Evolutionary conservation across 2,888 invertebrate genomes (phyloP), one percentile per base, ranked within the genome.

Genomic region (Eutolmus rufibarbis): DNA sequence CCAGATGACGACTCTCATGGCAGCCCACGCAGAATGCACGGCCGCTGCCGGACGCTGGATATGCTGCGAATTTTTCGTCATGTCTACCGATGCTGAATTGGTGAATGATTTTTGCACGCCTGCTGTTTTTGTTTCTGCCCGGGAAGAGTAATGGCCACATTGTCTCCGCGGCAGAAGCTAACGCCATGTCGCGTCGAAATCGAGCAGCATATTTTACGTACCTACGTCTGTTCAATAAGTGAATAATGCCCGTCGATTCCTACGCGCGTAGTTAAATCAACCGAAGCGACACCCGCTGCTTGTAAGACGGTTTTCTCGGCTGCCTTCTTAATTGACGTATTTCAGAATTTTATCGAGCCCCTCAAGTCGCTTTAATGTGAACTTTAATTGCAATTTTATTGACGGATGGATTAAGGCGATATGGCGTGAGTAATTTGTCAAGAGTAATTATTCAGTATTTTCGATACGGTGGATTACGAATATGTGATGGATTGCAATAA

Each of bases 1-100:
- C 74, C 84, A 84, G 84, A 84, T 84, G 84, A 84, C 84, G 84
- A 40, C 74, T 84, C 84, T 74, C 84, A 84, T 84, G 74, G 51
- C 7, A 7, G 7, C 51, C 51, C 31, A 34, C 34, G 19, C 19
- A 57, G 8, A 57, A 14, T 82, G 1, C 16, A 14, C 31, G 56
- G 7, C n/a, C 8, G 34, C 0, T 0, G 14, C 19, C 14, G 34
- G 28, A 46, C 16, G 28, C 12, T 78, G 56, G 5, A 40, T 40
- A 31, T 74, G 40, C 37, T 40, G 37, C 23, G 14, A 66, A 40
- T 66, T 40, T 74, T 74, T 74, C 74, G 28, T 84, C 23, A 37
- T 74, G 37, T n/a, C 23, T 43, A 74, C 74, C 84, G 19, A 84
- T 84, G n/a, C 43, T 56, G 28, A 23, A 74, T 74, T 57, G 43